A percentile compares a stretch with the other conserved stretches of the same genome.
Evolutionary conservation across 2,797 vertebrate species (phyloP).

Genomic region (Petrocephalus sullivani): DNA sequence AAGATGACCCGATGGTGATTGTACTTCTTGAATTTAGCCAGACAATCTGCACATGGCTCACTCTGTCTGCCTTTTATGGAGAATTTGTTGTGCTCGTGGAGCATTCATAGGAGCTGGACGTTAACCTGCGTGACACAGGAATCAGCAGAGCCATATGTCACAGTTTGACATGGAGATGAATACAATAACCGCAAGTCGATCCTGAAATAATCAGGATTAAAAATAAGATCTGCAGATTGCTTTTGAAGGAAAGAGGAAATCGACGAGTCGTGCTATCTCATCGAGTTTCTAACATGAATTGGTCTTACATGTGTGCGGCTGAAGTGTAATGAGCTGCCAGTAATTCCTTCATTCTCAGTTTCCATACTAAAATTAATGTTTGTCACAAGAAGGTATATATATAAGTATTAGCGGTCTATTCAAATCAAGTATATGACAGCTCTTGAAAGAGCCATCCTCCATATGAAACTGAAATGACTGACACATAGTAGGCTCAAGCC

Average conservation of each 20-base stretch:
- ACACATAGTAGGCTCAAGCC: constrained; percentile 6
- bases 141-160: neutral
- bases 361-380: neutral
- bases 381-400: neutral
- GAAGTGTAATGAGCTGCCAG: neutral
- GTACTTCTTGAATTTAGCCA: constrained; percentile 4
- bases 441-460: constrained; percentile 23
- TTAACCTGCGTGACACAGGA: neutral
- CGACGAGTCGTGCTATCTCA: neutral
- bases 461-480: constrained; percentile 20
- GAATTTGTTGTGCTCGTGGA: neutral
- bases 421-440: constrained; percentile 22
- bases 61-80: neutral
- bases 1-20: constrained; percentile 36
- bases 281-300: neutral
- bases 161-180: neutral
- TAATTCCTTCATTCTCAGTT: neutral
- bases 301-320: neutral
- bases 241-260: constrained; percentile 32
- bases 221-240: constrained; percentile 31
- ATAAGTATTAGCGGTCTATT: constrained; percentile 13
- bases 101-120: neutral
- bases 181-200: neutral
- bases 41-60: neutral
- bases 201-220: constrained; percentile 17